Evolutionary conservation across 1,140 invertebrate species (phyloP).

Genomic region (Samia ricini): DNA sequence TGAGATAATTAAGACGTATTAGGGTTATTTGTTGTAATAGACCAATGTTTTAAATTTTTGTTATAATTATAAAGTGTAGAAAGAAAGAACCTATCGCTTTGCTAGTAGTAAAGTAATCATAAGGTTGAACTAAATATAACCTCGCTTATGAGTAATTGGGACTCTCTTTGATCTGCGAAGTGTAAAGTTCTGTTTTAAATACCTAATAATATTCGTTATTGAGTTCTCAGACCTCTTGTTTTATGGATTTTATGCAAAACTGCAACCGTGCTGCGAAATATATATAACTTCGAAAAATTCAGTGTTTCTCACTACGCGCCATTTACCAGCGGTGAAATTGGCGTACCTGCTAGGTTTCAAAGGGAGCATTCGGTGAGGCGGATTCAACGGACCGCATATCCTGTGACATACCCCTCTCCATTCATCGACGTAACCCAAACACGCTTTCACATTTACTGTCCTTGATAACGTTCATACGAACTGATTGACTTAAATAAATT

Average conservation of each 20-base stretch:
- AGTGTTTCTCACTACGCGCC: constrained; percentile 39
- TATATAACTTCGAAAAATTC: constrained; percentile 26
- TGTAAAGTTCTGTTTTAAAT: too few species aligned
- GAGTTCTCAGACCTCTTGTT: too few species aligned
- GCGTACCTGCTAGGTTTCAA: constrained; percentile 45
- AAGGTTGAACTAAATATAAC: too few species aligned
- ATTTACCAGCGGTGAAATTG: constrained; percentile 61
- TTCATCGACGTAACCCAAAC: neutral
- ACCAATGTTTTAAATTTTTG: too few species aligned
- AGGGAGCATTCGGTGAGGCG: constrained; percentile 56
- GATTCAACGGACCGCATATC: constrained; percentile 60
- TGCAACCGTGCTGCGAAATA: neutral
- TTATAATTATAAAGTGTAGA: too few species aligned
- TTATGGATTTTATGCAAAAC: constrained; percentile 18
- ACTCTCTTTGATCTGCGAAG: too few species aligned
- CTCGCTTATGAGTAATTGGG: too few species aligned
- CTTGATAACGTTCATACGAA: neutral
- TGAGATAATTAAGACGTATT: too few species aligned
- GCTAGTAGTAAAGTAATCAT: too few species aligned
- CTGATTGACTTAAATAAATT: neutral
- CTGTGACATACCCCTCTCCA: constrained; percentile 53
- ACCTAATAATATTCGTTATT: too few species aligned
- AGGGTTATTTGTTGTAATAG: too few species aligned
- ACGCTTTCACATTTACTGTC: neutral
- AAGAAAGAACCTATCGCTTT: too few species aligned